Evolutionary conservation across 2,113 vertebrate species (phyloP).

Genomic region (Otis tarda): DNA sequence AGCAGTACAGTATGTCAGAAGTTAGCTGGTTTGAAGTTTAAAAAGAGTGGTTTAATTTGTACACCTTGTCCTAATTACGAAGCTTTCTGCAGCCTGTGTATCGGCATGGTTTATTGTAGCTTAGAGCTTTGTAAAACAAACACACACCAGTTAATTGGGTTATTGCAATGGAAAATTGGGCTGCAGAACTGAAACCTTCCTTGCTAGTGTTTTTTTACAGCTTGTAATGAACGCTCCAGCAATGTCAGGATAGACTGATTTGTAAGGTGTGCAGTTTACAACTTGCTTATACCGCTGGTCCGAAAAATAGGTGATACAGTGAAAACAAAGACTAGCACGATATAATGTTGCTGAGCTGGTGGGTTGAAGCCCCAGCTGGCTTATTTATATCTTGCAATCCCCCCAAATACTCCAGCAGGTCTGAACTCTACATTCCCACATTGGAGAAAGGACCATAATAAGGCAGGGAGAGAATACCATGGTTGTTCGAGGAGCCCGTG

Average conservation of each 20-base stretch:
- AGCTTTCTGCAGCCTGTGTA: constrained; percentile 83
- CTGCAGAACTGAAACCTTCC: constrained; percentile 78
- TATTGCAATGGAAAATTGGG: constrained; percentile 86
- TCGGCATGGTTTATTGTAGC: constrained; percentile 87
- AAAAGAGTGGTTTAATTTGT: constrained; percentile 90
- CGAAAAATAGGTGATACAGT: constrained; percentile 71
- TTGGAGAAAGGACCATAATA: not conserved
- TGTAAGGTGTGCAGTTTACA: constrained; percentile 83
- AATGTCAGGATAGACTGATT: constrained; percentile 78
- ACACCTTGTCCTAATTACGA: constrained; percentile 88
- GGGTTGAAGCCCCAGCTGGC: constrained; percentile 66
- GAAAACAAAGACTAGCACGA: constrained; percentile 75
- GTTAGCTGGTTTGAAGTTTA: constrained; percentile 89
- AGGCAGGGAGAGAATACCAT: not conserved
- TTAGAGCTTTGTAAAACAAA: constrained; percentile 90
- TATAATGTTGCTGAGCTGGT: constrained; percentile 69
- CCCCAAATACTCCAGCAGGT: constrained; percentile 40
- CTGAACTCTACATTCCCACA: constrained; percentile 56
- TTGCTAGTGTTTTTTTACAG: constrained; percentile 77
- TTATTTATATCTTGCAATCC: constrained; percentile 57
- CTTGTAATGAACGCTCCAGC: constrained; percentile 80
- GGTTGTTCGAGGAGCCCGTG: not conserved
- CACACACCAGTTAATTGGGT: constrained; percentile 87
- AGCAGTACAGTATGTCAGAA: constrained; percentile 87
- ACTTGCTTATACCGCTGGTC: constrained; percentile 72